Evolutionary conservation across 2,888 invertebrate genomes (phyloP).

Genomic region (Lochmaea capreae): DNA sequence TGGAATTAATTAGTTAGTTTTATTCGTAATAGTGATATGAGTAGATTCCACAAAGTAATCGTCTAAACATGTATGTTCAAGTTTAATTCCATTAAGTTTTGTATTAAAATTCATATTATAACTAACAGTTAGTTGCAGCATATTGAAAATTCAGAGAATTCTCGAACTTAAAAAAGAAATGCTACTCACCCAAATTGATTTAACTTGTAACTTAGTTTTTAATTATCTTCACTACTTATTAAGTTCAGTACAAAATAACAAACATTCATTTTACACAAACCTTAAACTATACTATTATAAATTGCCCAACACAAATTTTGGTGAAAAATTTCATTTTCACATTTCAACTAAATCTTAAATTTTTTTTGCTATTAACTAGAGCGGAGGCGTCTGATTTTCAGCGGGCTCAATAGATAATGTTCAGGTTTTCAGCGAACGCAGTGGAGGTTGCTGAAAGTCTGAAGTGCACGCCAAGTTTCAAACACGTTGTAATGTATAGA

Average conservation of each 20-base stretch:
- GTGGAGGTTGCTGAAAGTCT: slow-evolving; percentile 26
- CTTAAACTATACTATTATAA: neutral
- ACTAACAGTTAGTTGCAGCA: too few relatives aligned
- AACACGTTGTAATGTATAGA: slow-evolving; percentile 22
- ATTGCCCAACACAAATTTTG: too few relatives aligned
- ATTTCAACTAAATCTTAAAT: neutral
- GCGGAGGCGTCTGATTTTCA: neutral
- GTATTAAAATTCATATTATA: too few relatives aligned
- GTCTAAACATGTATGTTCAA: too few relatives aligned
- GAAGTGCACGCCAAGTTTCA: slow-evolving; percentile 24
- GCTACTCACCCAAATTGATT: neutral
- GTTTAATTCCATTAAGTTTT: too few relatives aligned
- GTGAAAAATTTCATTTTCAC: neutral
- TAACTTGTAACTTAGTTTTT: neutral
- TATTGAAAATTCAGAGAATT: too few relatives aligned
- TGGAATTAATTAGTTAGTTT: too few relatives aligned
- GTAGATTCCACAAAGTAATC: too few relatives aligned
- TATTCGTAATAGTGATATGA: too few relatives aligned
- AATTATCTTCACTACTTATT: neutral
- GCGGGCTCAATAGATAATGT: neutral
- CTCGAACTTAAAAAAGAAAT: too few relatives aligned
- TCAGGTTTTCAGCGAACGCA: slow-evolving; percentile 7
- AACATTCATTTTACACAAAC: neutral
- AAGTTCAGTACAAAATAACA: neutral
- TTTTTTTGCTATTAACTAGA: neutral